phyloP scores from a whole-genome alignment of 2,113 vertebrate genomes.

The Myiozetetes cayanensis region DNA sequence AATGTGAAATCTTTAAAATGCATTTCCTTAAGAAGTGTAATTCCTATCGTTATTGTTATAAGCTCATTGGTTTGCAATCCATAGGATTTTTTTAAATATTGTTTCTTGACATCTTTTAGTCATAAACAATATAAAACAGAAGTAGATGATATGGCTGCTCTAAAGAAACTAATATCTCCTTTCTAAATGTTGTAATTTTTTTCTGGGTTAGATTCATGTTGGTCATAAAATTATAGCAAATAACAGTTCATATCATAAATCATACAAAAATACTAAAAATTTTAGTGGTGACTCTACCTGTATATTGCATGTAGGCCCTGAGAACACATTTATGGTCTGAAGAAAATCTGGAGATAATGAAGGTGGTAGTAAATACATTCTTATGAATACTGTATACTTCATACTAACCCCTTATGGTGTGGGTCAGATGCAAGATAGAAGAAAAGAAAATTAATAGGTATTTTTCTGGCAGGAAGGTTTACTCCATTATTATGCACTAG shows the following conservation, averaged over 20 bases:
- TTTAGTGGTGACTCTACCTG: not conserved
- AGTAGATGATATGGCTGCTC: not conserved
- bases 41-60: not conserved
- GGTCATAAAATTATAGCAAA: not conserved
- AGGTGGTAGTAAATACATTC: not conserved
- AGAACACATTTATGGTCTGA: not conserved
- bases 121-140: not conserved
- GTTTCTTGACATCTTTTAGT: not conserved
- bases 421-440: not conserved
- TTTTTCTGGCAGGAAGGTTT: not conserved
- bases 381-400: not conserved
- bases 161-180: not conserved
- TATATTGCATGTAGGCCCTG: not conserved
- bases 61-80: not conserved
- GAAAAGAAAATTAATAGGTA: slow-evolving; percentile 2
- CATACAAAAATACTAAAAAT: not conserved
- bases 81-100: not conserved
- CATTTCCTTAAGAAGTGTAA: not conserved
- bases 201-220: not conserved
- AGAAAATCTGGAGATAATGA: not conserved
- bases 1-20: not conserved
- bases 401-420: not conserved
- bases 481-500: not conserved
- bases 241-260: not conserved
- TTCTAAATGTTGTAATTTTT: not conserved